Evolutionary conservation across 2,113 vertebrate species (phyloP).

Genomic region (Poecilia latipinna): DNA sequence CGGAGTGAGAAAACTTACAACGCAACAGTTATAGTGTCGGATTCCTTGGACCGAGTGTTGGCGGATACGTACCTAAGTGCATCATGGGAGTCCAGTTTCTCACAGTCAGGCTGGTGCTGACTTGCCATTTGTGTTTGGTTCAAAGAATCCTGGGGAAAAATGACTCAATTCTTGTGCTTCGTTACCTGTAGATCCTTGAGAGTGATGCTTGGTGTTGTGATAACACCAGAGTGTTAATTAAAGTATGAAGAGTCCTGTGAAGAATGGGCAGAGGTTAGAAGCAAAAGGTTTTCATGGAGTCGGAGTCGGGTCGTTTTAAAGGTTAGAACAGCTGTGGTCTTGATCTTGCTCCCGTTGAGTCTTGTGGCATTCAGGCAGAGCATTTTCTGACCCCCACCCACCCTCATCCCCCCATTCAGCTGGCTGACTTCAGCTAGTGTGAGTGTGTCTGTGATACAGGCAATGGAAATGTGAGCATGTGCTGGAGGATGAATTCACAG

Average conservation of each 20-base stretch:
- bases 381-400: slow-evolving; percentile 51
- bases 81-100: slow-evolving; percentile 8
- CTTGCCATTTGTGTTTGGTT: neutral
- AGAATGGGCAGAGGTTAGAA: neutral
- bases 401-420: neutral
- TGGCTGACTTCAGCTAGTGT: slow-evolving; percentile 39
- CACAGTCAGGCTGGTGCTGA: neutral
- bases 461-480: slow-evolving; percentile 15
- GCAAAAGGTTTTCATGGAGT: neutral
- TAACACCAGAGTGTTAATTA: neutral
- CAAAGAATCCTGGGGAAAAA: neutral
- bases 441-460: slow-evolving; percentile 6
- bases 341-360: slow-evolving; percentile 20
- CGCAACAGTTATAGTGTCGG: neutral
- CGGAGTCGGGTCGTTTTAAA: slow-evolving; percentile 24
- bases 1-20: neutral
- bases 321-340: slow-evolving; percentile 40
- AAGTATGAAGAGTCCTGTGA: neutral
- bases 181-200: neutral
- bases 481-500: slow-evolving; percentile 10
- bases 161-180: neutral
- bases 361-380: slow-evolving; percentile 14
- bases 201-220: neutral
- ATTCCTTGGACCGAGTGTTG: slow-evolving; percentile 4
- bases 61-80: slow-evolving; percentile 9